Base-by-base conservation (phyloP, 92 coral and sea anemone genomes). In the Ricordea florida region DNA sequence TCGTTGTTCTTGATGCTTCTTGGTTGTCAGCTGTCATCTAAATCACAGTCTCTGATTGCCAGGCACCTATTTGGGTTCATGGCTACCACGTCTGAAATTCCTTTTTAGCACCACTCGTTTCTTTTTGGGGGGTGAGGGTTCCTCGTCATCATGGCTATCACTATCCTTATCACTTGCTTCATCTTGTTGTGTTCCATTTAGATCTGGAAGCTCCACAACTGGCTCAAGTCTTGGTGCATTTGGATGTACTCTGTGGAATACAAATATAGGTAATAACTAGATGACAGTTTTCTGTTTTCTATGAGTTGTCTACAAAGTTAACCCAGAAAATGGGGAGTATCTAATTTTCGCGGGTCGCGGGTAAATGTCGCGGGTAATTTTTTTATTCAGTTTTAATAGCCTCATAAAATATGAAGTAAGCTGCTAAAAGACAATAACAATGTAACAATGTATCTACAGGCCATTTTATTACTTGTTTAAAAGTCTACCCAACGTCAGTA, bases 221-320 rank as follows among this genome's bases (percentile, higher is more conserved):
- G 93, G 93, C 14, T 87, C 82, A 26, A 91, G 97, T 43, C 97
- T 80, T 62, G 97, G 97, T 0, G 97, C 97, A 87, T 91, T 93
- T 10, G 93, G 97, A 1, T 58, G 67, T n/a, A 91, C 97, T 74
- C 97, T 90, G 34, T n/a, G n/a, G n/a, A 47, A 45, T 30, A 3
- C 15, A 63, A 55, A 47, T 16, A 45, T 13, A 48, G 22, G 9
- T 57, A 55, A 10, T 50, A 37, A 10, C 15, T 33, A 23, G 16
- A 23, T 29, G 22, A 55, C 10, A 23, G 32, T 10, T 8, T 55
- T 30, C 10, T 26, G 15, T 7, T 14, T 52, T 7, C 7, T 23
- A 3, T 3, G 32, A 55, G 35, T 1, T 14, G 17, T 34, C 17
- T 5, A 1, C 1, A 60, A 36, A 37, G 11, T 22, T 14, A 23